A percentile compares a stretch with the other conserved stretches of the same genome.
These are phyloP conservation scores for Pseudobourletiella spinata DNA, from an alignment of 1,140 invertebrate genomes.

Conservation along the genomic window DNA sequence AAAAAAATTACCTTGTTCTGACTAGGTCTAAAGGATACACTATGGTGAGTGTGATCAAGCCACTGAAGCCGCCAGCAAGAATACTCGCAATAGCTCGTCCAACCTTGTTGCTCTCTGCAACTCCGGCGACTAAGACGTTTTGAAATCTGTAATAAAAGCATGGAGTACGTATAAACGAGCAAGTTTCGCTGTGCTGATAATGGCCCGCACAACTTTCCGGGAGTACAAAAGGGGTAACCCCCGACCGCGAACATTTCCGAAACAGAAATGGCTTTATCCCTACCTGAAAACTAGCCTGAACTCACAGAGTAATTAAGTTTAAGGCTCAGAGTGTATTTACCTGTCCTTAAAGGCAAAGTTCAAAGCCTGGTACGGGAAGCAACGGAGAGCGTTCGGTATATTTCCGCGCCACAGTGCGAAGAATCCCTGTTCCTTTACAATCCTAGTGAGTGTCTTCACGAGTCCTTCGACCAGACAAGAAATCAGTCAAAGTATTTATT, in stretches of 20 bases:
- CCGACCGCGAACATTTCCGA: too few relatives aligned
- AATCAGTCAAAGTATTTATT: neutral
- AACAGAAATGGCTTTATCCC: too few relatives aligned
- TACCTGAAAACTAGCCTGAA: neutral
- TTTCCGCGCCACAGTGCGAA: conserved; percentile 32
- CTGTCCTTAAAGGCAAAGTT: conserved; percentile 33
- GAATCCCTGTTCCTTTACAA: conserved; percentile 26
- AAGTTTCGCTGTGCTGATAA: too few relatives aligned
- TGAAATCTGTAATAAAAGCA: neutral
- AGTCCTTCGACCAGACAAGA: neutral
- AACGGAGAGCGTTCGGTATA: conserved; percentile 11
- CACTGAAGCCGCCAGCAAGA: conserved; percentile 24
- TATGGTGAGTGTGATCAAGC: conserved; percentile 13
- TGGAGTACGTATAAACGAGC: too few relatives aligned
- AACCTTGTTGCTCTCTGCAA: neutral
- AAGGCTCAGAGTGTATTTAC: conserved; percentile 6
- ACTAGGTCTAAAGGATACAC: conserved; percentile 33
- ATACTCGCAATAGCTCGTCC: conserved; percentile 13
- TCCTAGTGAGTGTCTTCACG: conserved; percentile 8
- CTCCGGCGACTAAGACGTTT: neutral
- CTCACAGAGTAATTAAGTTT: neutral
- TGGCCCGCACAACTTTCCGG: too few relatives aligned
- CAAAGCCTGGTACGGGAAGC: conserved; percentile 29
- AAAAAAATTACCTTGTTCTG: conserved; percentile 27
- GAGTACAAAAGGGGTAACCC: too few relatives aligned